Evolutionary conservation across 2,888 invertebrate species (phyloP).

Genomic region (Horisme vitalbata): DNA sequence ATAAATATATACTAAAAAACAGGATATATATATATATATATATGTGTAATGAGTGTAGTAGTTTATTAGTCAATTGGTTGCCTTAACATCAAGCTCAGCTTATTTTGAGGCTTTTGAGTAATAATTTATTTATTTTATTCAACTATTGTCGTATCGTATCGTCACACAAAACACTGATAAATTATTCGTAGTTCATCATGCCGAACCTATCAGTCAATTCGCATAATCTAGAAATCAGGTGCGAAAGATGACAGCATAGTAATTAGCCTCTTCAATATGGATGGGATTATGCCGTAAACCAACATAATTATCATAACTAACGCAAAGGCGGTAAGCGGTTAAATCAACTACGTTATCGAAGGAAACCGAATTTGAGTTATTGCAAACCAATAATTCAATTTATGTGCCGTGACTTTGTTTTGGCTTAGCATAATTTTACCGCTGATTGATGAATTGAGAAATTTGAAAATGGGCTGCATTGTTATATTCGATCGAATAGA

Average conservation of each 20-base stretch:
- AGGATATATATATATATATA: no score
- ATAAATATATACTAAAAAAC: no score
- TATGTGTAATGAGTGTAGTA: no score
- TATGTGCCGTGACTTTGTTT: conserved; percentile 22
- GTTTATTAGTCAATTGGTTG: no score
- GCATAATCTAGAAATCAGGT: conserved; percentile 37
- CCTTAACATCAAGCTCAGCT: no score
- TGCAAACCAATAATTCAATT: conserved; percentile 25
- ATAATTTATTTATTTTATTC: neutral
- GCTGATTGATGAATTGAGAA: conserved; percentile 9
- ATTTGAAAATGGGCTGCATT: neutral
- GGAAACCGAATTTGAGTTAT: conserved; percentile 32
- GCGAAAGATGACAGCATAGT: conserved; percentile 35
- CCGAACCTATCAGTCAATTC: conserved; percentile 30
- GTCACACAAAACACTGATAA: neutral
- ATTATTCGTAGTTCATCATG: conserved; percentile 6
- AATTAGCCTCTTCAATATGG: conserved; percentile 37
- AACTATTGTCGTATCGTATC: neutral
- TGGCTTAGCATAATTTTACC: conserved; percentile 18
- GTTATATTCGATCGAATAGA: neutral
- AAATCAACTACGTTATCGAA: conserved; percentile 33
- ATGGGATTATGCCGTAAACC: conserved; percentile 34
- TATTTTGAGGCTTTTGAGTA: no score
- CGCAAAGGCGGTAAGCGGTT: conserved; percentile 34
- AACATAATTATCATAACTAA: conserved; percentile 38